Evolutionary conservation across 2,113 vertebrate species (phyloP).

Genomic region (Puntigrus tetrazona): DNA sequence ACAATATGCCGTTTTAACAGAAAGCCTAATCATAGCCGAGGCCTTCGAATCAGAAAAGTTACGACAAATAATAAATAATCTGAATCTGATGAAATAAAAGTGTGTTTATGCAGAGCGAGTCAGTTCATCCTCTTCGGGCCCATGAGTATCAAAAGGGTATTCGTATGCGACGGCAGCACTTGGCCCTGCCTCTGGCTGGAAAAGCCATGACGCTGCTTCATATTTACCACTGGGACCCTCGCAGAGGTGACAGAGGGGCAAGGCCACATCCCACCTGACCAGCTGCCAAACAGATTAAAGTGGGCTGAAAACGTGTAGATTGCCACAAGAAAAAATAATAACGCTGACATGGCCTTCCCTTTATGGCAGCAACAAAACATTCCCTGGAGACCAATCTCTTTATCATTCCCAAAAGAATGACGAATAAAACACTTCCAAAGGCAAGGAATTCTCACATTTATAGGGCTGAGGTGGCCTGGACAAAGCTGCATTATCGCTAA

Average conservation of each 20-base stretch:
- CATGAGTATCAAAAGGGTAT: constrained; percentile 37
- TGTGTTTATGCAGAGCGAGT: constrained; percentile 8
- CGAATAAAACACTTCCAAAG: constrained; percentile 66
- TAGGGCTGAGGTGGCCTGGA: constrained; percentile 64
- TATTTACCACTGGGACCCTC: constrained; percentile 68
- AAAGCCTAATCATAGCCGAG: neutral
- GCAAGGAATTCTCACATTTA: constrained; percentile 66
- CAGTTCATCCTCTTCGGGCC: constrained; percentile 39
- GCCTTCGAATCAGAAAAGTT: constrained; percentile 1
- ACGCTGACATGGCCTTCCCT: constrained; percentile 77
- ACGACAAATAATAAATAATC: no score
- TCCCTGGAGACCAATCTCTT: constrained; percentile 75
- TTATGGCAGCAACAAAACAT: constrained; percentile 75
- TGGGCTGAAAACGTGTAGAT: constrained; percentile 70
- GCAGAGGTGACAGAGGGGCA: constrained; percentile 69
- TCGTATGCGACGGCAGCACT: constrained; percentile 56
- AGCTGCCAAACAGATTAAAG: constrained; percentile 76
- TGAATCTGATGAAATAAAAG: neutral
- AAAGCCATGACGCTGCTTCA: constrained; percentile 62
- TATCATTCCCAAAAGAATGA: constrained; percentile 70
- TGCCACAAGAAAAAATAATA: constrained; percentile 72
- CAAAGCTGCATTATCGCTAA: constrained; percentile 38
- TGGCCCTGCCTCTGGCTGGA: constrained; percentile 50
- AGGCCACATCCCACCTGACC: constrained; percentile 73
- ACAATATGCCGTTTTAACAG: neutral